Conservation (phyloP, 2,113 vertebrate species). For the Pogona vitticeps region DNA sequence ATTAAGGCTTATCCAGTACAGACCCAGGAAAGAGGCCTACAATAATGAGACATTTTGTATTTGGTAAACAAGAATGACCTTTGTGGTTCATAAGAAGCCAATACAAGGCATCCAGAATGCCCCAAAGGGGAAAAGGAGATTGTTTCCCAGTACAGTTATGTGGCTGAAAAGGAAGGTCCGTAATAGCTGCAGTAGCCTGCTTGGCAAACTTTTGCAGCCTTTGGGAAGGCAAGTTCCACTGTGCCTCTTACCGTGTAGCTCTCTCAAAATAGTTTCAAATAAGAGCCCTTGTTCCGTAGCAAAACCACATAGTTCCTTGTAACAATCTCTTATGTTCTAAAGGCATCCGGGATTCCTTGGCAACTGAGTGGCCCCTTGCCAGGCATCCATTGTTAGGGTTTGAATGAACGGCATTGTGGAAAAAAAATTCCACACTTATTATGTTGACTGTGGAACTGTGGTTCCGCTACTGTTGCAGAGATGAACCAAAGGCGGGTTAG, state of each 20-base stretch:
- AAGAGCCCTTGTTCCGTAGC: slow-evolving; percentile 29
- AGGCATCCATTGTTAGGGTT: slow-evolving; percentile 24
- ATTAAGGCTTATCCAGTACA: not conserved
- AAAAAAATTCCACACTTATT: slow-evolving; percentile 14
- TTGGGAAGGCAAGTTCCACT: not conserved
- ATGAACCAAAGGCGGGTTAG: not conserved
- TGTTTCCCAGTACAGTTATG: not conserved
- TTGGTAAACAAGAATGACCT: slow-evolving; percentile 9
- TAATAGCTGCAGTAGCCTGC: not conserved
- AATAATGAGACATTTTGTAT: not conserved
- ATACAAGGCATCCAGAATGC: not conserved
- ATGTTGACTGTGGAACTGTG: not conserved
- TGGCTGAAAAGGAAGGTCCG: not conserved
- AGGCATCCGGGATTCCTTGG: slow-evolving; percentile 36
- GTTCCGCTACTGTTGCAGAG: slow-evolving; percentile 2
- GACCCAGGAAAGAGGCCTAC: not conserved
- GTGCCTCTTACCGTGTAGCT: not conserved
- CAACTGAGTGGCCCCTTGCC: slow-evolving; percentile 29
- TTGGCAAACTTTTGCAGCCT: slow-evolving; percentile 11
- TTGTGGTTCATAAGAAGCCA: not conserved
- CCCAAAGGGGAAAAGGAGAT: not conserved
- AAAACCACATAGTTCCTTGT: slow-evolving; percentile 22
- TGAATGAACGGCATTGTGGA: slow-evolving; percentile 22
- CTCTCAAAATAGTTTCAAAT: not conserved
- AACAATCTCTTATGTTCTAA: slow-evolving; percentile 18